These are phyloP conservation scores for Crocuta crocuta DNA, from an alignment of 2,113 vertebrate genomes.

Conservation along the genomic window DNA sequence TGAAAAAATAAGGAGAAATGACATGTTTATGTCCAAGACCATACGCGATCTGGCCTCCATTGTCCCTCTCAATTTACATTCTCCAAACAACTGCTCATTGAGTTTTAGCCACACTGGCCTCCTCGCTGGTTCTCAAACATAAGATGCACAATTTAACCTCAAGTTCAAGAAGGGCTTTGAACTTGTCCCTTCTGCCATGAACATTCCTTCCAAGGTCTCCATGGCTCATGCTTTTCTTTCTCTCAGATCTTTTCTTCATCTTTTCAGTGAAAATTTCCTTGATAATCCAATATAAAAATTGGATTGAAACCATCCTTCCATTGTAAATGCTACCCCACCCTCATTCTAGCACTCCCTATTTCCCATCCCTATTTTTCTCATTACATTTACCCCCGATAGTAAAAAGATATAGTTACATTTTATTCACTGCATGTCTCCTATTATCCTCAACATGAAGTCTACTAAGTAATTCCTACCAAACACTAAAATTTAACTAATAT, in stretches of 20 bases:
- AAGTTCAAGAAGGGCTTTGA: neutral
- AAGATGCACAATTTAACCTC: neutral
- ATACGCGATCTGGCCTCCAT: neutral
- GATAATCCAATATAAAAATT: neutral
- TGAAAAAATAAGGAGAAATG: neutral
- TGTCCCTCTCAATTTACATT: neutral
- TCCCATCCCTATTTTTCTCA: neutral
- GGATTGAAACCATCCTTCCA: neutral
- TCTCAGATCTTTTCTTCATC: neutral
- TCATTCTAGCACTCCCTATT: neutral
- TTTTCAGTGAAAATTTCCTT: neutral
- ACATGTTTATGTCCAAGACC: neutral
- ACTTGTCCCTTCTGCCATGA: neutral
- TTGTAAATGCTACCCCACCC: neutral
- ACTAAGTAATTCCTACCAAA: neutral
- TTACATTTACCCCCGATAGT: neutral
- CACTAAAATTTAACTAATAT: neutral
- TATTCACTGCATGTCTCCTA: neutral
- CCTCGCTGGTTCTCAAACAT: neutral
- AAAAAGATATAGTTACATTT: neutral
- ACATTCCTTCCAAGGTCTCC: neutral
- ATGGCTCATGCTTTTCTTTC: neutral
- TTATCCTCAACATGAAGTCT: neutral
- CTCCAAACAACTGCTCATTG: neutral
- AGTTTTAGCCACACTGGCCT: neutral